Evolutionary conservation across 2,888 invertebrate species (phyloP), one percentile per base, ranked within the genome.

Genomic region (Brenthis ino): DNA sequence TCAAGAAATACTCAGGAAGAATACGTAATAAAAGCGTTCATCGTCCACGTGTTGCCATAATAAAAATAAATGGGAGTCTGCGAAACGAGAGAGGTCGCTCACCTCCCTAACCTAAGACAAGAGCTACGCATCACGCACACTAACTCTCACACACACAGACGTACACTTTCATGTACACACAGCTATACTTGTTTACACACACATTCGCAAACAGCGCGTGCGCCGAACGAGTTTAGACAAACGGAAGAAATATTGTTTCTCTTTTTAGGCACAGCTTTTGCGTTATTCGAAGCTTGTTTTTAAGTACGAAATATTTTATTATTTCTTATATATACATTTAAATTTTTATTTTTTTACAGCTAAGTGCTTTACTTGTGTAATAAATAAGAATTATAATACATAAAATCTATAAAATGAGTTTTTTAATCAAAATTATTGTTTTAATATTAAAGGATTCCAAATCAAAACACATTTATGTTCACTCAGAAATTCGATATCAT

Each of bases 21-120:
- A 83, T 84, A 79, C 77, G 84, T 82, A 86, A 86, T 89, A 87
- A 90, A 90, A 88, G 82, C 82, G 82, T 81, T 77, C 82, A 76
- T 82, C 78, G 82, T 83, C 89, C 91, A 91, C 91, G 92, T 91
- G 91, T 85, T 85, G 82, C 82, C 82, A 89, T 87, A 92, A 90
- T 91, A 93, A 93, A 93, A 92, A 91, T 91, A 93, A 91, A 91
- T 87, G 87, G 88, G 88, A 85, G 83, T 87, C 89, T 86, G 87
- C 85, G 88, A 87, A 88, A 86, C 82, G 81, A 83, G 87, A 86
- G 88, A 87, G 92, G 91, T 92, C 92, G 88, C 85, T 91, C 91
- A 91, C 92, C 92, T 91, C 89, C 92, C 91, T 93, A 93, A 93
- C 92, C 92, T 93, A 92, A 93, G 92, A 91, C 92, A 91, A 91